These are phyloP conservation scores for Hydropotes inermis DNA, from an alignment of 2,113 vertebrate genomes.

Conservation along the genomic window DNA sequence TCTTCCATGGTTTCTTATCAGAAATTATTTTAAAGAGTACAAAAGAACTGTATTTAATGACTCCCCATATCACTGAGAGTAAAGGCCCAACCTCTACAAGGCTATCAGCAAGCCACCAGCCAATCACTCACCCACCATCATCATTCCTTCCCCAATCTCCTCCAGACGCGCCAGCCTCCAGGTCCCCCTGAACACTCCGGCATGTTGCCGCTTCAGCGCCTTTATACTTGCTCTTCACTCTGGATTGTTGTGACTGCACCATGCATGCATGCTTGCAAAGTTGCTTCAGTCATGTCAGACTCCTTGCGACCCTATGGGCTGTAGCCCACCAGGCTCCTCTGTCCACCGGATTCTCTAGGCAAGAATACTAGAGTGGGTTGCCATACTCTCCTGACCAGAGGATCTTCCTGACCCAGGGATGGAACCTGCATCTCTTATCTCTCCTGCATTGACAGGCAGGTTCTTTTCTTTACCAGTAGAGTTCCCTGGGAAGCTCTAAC, in stretches of 20 bases:
- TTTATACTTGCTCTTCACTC: background rate
- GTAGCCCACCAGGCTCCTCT: background rate
- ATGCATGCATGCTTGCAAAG: accelerated
- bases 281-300: background rate
- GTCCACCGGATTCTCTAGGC: background rate
- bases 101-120: background rate
- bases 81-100: background rate
- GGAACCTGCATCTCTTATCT: background rate
- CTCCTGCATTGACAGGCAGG: background rate
- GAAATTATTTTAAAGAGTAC: background rate
- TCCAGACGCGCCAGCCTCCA: accelerated
- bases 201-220: background rate
- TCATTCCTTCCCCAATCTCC: background rate
- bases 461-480: background rate
- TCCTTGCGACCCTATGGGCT: background rate
- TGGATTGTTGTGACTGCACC: background rate
- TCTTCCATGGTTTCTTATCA: background rate
- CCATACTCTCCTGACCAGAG: background rate
- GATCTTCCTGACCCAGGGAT: background rate
- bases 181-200: background rate
- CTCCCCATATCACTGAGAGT: background rate
- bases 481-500: background rate
- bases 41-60: background rate
- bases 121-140: background rate
- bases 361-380: background rate